Evolutionary conservation across 2,113 vertebrate species (phyloP), one percentile per base, ranked within the genome.

Genomic region (Otis tarda): DNA sequence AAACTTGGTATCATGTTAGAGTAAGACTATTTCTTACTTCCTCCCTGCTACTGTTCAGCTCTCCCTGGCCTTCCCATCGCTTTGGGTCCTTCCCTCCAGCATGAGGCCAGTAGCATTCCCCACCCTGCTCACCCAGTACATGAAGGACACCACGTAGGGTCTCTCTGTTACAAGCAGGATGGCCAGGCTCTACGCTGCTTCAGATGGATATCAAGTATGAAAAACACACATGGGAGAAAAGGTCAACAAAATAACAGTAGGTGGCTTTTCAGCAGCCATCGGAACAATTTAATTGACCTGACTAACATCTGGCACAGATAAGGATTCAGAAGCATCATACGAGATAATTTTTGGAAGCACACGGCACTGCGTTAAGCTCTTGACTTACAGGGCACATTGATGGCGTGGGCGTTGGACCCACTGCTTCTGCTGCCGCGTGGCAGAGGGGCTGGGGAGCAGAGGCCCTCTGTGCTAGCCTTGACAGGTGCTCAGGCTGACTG

Each of bases 121-220:
- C 78, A 30, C 8, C 60, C 81, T 10, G 21, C 52, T 30, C 16
- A 12, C 4, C 14, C 83, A 31, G 2, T 2, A 7, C 1, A 27
- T 0, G 1, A 56, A 61, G 64, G 52, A 53, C 39, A n/a, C 10
- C 2, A 6, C 2, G 6, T 6, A 28, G 0, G 53, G 84, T 4
- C 4, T 24, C 69, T 22, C 4, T 1, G 1, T 4, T 22, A 33
- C 12, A 43, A 31, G 28, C 61, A 73, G 76, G 53, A 47, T 28
- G 73, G 69, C 22, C 71, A 73, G 37, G 50, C 7, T 56, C 65
- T 68, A 5, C 53, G 23, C 53, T 60, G 70, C 94, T 82, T 6
- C 47, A 45, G 57, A 17, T 8, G 18, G n/a, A 50, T 37, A 49
- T 53, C 68, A 77, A 35, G 23, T 14, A 31, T 15, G 65, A 60